These are phyloP conservation scores for Drosophila mulleri DNA, from an alignment of 2,888 invertebrate species.

Conservation along the genomic window DNA sequence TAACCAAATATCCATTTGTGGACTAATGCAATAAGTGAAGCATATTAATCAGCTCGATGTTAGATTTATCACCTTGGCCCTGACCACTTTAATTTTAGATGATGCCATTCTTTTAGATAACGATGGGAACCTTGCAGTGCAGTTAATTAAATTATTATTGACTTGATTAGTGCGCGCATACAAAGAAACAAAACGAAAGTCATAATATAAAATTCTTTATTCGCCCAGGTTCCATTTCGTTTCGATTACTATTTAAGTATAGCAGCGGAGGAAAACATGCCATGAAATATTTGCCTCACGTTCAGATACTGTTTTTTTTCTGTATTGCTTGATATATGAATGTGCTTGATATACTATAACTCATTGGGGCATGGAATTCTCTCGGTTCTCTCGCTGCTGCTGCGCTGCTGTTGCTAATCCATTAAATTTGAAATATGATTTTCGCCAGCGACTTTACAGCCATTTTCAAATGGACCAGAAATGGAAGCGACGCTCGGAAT, in stretches of 20 bases:
- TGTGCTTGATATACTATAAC: conserved; percentile 41
- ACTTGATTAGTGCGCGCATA: not conserved
- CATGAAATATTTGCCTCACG: conserved; percentile 31
- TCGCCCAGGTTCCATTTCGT: not conserved
- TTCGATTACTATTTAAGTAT: conserved; percentile 8
- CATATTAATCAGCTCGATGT: not conserved
- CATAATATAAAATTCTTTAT: conserved; percentile 4
- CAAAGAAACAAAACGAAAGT: not conserved
- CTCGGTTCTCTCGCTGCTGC: conserved; percentile 10
- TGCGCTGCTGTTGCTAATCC: conserved; percentile 51
- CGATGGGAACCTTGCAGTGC: no score
- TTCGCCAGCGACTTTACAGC: conserved; percentile 28
- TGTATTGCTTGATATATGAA: conserved; percentile 39
- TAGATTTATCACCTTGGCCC: not conserved
- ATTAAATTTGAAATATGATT: conserved; percentile 71
- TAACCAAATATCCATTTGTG: not conserved
- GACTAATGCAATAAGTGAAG: not conserved
- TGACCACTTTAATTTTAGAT: not conserved
- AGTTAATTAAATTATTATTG: conserved; percentile 3
- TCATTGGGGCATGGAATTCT: conserved; percentile 46
- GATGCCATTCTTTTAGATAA: not conserved
- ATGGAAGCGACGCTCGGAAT: conserved; percentile 26
- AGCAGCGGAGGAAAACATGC: not conserved
- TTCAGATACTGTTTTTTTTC: conserved; percentile 24
- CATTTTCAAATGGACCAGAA: conserved; percentile 24